Percentiles rank a stretch among this genome's conserved stretches.
Conservation (phyloP, 1,140 invertebrate species). For the Melipona quadrifasciata region DNA sequence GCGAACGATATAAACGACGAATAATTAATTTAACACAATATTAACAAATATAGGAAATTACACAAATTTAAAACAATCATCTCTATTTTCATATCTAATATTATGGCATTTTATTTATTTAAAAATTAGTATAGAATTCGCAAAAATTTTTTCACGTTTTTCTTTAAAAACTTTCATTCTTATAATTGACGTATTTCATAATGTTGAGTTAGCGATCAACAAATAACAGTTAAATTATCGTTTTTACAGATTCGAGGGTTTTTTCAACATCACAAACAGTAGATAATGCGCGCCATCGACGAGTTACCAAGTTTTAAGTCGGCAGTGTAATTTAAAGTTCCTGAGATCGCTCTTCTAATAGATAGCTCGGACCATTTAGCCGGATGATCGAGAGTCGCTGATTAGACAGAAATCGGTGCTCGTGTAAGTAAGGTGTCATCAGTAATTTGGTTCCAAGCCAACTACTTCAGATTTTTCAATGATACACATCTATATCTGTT, state of each 20-base stretch:
- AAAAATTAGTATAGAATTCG: not conserved
- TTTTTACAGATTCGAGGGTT: not conserved
- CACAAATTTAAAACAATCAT: not conserved
- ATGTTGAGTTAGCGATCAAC: too few relatives aligned
- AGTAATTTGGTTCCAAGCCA: slow-evolving; percentile 48
- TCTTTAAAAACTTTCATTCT: not conserved
- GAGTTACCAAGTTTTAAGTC: slow-evolving; percentile 23
- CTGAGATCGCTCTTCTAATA: slow-evolving; percentile 17
- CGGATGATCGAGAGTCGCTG: slow-evolving; percentile 42
- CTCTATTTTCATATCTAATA: not conserved
- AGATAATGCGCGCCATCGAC: too few relatives aligned
- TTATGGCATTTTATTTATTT: not conserved
- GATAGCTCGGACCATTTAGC: slow-evolving; percentile 37
- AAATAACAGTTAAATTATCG: too few relatives aligned
- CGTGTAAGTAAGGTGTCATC: slow-evolving; percentile 34
- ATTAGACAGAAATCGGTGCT: slow-evolving; percentile 46
- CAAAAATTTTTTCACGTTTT: not conserved
- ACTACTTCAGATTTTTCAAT: slow-evolving; percentile 47
- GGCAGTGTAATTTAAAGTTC: slow-evolving; percentile 41
- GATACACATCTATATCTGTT: slow-evolving; percentile 8
- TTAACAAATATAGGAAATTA: not conserved
- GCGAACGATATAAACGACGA: not conserved
- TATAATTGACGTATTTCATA: not conserved
- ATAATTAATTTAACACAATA: not conserved
- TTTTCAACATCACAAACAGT: not conserved